A percentile compares a stretch with the other conserved stretches of the same genome.
Conservation (phyloP, 2,888 invertebrate species). For the Lochmaea capreae region DNA sequence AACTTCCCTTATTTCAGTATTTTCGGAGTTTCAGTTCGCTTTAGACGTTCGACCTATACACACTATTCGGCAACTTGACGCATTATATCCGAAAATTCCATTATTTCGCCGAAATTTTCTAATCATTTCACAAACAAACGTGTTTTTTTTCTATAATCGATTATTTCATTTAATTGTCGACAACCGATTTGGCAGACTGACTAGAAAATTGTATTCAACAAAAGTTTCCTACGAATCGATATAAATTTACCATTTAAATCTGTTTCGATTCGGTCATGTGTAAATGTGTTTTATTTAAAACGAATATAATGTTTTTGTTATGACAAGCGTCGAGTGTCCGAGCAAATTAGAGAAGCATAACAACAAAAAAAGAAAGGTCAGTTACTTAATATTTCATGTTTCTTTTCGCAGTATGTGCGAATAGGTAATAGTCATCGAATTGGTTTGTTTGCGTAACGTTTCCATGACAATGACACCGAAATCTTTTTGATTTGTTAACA, state of each 20-base stretch:
- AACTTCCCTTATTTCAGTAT: conserved; percentile 44
- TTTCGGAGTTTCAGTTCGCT: conserved; percentile 44
- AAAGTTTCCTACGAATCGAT: conserved; percentile 15
- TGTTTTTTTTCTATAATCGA: too few relatives aligned
- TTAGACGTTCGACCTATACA: not conserved
- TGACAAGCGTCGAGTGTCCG: conserved; percentile 43
- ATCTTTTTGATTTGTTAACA: conserved; percentile 24
- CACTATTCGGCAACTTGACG: not conserved
- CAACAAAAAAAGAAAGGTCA: conserved; percentile 52
- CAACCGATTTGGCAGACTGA: not conserved
- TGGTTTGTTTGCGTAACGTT: conserved; percentile 40
- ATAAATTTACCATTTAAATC: conserved; percentile 16
- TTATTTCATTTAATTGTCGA: conserved; percentile 1
- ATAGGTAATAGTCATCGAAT: conserved; percentile 14
- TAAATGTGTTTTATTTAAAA: conserved; percentile 29
- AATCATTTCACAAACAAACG: not conserved
- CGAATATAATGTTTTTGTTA: conserved; percentile 42
- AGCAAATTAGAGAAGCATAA: conserved; percentile 50
- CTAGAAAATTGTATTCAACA: not conserved
- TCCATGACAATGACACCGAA: conserved; percentile 37
- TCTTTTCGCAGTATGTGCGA: conserved; percentile 2
- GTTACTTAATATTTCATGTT: conserved; percentile 12
- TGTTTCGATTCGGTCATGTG: conserved; percentile 21
- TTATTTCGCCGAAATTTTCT: conserved; percentile 9
- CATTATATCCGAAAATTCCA: conserved; percentile 1